Base-by-base conservation (phyloP, 2,797 vertebrate genomes). In the Adelosebastes latens region DNA sequence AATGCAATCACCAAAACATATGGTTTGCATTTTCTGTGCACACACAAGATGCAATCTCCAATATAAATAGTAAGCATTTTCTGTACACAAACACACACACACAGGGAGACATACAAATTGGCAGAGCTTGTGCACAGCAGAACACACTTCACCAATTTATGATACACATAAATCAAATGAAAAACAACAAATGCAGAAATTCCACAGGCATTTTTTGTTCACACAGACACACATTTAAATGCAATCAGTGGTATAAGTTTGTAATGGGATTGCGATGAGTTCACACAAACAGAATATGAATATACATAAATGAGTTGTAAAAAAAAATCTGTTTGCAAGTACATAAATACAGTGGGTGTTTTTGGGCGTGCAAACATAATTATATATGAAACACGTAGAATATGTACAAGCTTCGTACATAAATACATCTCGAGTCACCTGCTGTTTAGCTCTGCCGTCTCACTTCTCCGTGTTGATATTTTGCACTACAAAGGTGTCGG, bases 1-100 rank as follows among this genome's bases (percentile, higher is more conserved):
- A 89, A 77, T 77, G 75, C 79, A 86, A 80, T 89, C 71, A 84
- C 66, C 71, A 63, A 78, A 81, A 79, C 36, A 74, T 79, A 73
- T 24, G 72, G 75, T 81, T 69, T 87, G 85, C 75, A 83, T 83
- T 87, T 80, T 67, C 65, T 29, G 16, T 63, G 24, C 59, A 25
- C 71, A 49, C 56, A 24, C 24, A 49, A 24, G 8, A 84, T 32
- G 53, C 68, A 83, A 66, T 77, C 64, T 69, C 11, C 32, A 59
- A 65, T 82, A 58, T 74, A 71, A 78, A 59, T 58, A 27, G 81
- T 75, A 80, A 80, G 86, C 60, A 62, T 81, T 88, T 88, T 87
- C 25, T 61, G 10, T 8, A 20, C 36, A 59, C 52, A 65, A 42
- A 69, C 18, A 61, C 27, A 49, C 39, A 27, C 36, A 42, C 25